Evolutionary conservation across 2,113 vertebrate genomes (phyloP).

Genomic region (Monopterus albus): DNA sequence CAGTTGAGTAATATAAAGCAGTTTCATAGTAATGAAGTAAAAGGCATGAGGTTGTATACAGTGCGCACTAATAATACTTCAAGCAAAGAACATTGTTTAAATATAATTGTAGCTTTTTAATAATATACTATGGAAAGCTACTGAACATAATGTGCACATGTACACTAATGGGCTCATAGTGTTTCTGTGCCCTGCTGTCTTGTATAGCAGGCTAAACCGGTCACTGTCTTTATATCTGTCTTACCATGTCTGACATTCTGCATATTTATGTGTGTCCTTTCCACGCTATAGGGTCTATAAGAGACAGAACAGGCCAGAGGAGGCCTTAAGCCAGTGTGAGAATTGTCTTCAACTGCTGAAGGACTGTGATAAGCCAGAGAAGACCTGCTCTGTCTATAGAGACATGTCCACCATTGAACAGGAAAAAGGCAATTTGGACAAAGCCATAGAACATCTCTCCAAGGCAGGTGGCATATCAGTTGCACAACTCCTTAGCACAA

Average conservation of each 20-base stretch:
- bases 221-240: no score
- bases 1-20: conserved; percentile 21
- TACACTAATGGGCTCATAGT: no score
- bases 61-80: neutral
- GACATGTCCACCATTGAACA: conserved; percentile 80
- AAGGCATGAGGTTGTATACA: neutral
- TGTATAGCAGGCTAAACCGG: neutral
- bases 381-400: conserved; percentile 71
- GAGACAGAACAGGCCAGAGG: conserved; percentile 53
- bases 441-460: conserved; percentile 71
- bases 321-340: conserved; percentile 72
- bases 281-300: conserved; percentile 64
- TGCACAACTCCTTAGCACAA: neutral
- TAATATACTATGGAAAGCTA: neutral
- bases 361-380: conserved; percentile 42
- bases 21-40: conserved; percentile 10
- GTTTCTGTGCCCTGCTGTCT: neutral
- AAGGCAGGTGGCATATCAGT: conserved; percentile 66
- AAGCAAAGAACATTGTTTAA: neutral
- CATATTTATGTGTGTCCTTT: conserved; percentile 19
- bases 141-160: neutral
- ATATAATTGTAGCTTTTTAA: neutral
- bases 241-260: no score
- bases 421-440: conserved; percentile 60
- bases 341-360: conserved; percentile 66